Evolutionary conservation across 2,797 vertebrate species (phyloP).

Genomic region (Alcedo quadribrachys): DNA sequence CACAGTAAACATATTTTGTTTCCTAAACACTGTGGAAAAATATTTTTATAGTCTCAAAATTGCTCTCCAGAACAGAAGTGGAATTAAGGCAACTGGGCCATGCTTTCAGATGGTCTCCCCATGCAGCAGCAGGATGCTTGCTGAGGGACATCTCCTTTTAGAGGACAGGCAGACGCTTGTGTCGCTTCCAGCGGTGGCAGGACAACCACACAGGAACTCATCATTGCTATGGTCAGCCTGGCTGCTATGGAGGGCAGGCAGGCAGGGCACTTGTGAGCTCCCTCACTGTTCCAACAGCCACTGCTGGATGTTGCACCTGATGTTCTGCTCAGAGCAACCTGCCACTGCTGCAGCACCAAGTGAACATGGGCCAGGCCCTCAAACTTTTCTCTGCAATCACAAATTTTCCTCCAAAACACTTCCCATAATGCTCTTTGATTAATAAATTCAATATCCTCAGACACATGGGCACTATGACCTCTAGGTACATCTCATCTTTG

Average conservation of each 20-base stretch:
- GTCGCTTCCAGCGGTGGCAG: neutral
- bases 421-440: neutral
- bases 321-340: neutral
- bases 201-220: neutral
- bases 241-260: neutral
- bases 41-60: neutral
- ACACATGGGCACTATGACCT: neutral
- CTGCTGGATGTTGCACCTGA: accelerated
- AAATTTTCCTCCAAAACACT: neutral
- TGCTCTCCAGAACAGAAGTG: accelerated
- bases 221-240: accelerated
- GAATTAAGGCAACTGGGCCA: neutral
- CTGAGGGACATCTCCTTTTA: neutral
- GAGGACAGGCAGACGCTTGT: neutral
- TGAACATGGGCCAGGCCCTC: neutral
- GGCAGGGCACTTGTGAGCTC: neutral
- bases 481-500: neutral
- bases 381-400: neutral
- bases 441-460: neutral
- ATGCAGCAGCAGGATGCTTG: neutral
- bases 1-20: neutral
- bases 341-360: neutral
- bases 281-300: accelerated
- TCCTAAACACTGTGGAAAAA: neutral
- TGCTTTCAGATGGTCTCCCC: neutral